Conservation (phyloP, 2,888 invertebrate species). For the Drosophila emarginata region DNA sequence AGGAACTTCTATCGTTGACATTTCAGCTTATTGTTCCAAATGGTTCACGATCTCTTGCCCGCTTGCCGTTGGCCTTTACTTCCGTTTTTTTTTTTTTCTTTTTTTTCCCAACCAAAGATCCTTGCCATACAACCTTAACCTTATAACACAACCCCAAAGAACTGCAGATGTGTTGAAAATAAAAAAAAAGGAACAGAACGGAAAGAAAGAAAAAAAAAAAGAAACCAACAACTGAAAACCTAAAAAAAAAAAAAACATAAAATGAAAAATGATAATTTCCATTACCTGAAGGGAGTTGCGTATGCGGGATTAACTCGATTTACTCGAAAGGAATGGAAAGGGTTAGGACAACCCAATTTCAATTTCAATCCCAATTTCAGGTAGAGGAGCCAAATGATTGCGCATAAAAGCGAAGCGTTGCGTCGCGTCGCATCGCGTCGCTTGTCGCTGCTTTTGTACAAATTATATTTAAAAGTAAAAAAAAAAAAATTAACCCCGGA, state of each 20-base stretch:
- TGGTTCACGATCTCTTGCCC: constrained; percentile 40
- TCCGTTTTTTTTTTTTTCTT: constrained; percentile 16
- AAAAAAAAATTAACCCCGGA: constrained; percentile 14
- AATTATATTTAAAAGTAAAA: constrained; percentile 10
- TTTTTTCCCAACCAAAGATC: constrained; percentile 27
- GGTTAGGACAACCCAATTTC: constrained; percentile 62
- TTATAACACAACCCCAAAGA: constrained; percentile 27
- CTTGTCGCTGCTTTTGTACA: constrained; percentile 5
- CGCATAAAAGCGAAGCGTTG: constrained; percentile 7
- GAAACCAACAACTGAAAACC: constrained; percentile 11
- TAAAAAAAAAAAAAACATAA: constrained; percentile 24
- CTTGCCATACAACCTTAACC: constrained; percentile 45
- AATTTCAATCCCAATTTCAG: constrained; percentile 35
- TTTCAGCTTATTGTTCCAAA: constrained; percentile 58
- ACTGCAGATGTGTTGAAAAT: constrained; percentile 31
- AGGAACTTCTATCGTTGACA: constrained; percentile 44
- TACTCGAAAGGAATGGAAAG: constrained; percentile 44
- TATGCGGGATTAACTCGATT: constrained; percentile 72
- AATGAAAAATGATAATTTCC: constrained; percentile 77
- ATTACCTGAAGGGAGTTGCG: constrained; percentile 21
- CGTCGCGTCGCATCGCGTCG: background rate
- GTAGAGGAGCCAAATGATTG: constrained; percentile 5
- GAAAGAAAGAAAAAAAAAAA: background rate
- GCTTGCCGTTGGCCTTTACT: constrained; percentile 21
- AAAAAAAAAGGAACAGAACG: background rate